Conservation (phyloP, 2,113 vertebrate species). For the Silurus asotus region DNA sequence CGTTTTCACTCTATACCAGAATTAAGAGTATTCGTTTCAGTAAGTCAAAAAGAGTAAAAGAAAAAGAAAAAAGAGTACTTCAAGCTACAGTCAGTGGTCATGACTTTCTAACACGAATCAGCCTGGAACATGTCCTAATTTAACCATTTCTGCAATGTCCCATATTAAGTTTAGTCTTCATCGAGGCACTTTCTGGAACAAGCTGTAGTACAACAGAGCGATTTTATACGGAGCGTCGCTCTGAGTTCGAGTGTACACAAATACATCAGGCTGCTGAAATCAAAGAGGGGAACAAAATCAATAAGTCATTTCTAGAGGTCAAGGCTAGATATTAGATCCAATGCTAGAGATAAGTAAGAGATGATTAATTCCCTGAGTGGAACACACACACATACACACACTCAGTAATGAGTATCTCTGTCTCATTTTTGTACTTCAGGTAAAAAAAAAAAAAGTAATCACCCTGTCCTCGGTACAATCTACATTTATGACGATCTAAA, state of each 20-base stretch:
- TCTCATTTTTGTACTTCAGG: background rate
- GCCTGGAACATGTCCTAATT: background rate
- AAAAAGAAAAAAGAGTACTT: background rate
- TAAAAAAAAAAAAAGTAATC: background rate
- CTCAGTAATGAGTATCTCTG: background rate
- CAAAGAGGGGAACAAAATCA: background rate
- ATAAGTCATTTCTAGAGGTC: constrained; percentile 9
- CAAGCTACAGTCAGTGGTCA: background rate
- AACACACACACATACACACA: background rate
- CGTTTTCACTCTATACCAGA: background rate
- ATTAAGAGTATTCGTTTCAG: background rate
- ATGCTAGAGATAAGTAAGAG: background rate
- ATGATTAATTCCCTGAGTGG: background rate
- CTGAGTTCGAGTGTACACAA: background rate
- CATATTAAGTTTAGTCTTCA: background rate
- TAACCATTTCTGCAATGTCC: background rate
- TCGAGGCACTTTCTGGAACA: background rate
- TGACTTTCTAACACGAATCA: background rate
- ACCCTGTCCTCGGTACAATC: background rate
- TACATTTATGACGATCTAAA: background rate
- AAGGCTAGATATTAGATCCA: background rate
- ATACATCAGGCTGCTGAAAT: constrained; percentile 14
- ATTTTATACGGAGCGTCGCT: background rate
- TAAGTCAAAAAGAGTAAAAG: background rate
- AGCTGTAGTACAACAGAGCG: background rate